Base-by-base conservation (phyloP, 2,888 invertebrate species). In the Erebia ligea region DNA sequence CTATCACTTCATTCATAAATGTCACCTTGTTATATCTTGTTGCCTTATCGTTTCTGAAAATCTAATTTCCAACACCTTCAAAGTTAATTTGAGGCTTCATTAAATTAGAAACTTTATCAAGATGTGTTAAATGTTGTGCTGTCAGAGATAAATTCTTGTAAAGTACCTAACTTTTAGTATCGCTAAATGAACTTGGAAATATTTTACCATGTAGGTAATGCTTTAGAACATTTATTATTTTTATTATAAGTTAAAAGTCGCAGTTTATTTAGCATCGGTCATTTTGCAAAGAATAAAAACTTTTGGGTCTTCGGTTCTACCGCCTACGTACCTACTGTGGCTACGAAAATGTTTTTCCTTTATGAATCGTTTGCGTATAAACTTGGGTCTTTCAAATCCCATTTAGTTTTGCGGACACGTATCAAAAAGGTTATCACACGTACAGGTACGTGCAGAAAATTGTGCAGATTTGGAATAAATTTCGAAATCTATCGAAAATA, bases 391-490 rank as follows among this genome's bases (percentile, higher is more conserved):
- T 65, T 65, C 19, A 40, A 56, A 65, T 56, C 10, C 40, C 15
- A 65, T 65, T 42, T 54, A 65, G 19, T 56, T 56, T 65, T 65
- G 15, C 56, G 19, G 56, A 42, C 65, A 65, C 65, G 65, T 65
- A 54, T 56, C 56, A 19, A 42, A 64, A 65, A 65, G 65, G 65
- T 65, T 40, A 56, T 56, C 40, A 42, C 65, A 56, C 56, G 54
- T 54, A 58, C 5, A n/a, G 15, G 54, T 40, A 21, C 25, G 42
- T 19, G 34, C 45, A 40, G 42, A 19, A 40, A 54, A 42, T 54
- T 65, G 56, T 56, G 65, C 17, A 65, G 64, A 54, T 54, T 54
- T 34, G 54, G 54, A 42, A 56, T 65, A 54, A 64, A 54, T 64
- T 64, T 17, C 56, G 56, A 56, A 25, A 42, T 65, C 54, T 19